phyloP scores from a whole-genome alignment of 2,888 invertebrate genomes.

The Drosophila buzzatii region DNA sequence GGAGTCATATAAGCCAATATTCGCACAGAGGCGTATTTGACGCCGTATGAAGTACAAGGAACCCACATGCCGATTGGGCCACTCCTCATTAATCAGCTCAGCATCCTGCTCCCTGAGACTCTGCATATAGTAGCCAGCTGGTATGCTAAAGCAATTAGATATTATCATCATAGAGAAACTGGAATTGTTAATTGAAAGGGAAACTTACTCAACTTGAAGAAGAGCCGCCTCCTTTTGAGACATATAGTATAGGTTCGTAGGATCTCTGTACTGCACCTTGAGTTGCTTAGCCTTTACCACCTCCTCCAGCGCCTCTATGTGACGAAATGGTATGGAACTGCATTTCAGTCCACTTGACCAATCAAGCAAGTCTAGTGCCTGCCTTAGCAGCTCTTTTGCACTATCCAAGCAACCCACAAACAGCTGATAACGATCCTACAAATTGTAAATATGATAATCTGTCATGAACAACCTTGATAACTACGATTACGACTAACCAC shows the following conservation, averaged over 20 bases:
- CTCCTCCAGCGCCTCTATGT: constrained; percentile 59
- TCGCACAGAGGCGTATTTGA: constrained; percentile 76
- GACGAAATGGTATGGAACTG: constrained; percentile 76
- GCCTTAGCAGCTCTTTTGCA: constrained; percentile 45
- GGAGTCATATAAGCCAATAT: constrained; percentile 76
- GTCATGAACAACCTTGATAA: neutral
- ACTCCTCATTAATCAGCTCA: constrained; percentile 67
- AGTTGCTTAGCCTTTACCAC: constrained; percentile 72
- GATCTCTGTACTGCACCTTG: constrained; percentile 60
- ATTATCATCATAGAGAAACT: neutral
- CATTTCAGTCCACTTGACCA: constrained; percentile 82
- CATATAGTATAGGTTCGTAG: constrained; percentile 71
- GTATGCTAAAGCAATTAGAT: constrained; percentile 56
- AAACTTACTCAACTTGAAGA: constrained; percentile 69
- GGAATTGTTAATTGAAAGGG: no score
- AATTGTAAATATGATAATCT: rapidly evolving
- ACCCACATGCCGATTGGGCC: constrained; percentile 82
- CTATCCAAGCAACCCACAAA: constrained; percentile 77
- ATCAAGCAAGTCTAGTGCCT: constrained; percentile 76
- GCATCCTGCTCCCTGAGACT: constrained; percentile 69
- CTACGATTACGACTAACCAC: constrained; percentile 39
- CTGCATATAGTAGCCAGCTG: constrained; percentile 60
- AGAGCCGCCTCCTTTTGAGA: constrained; percentile 61
- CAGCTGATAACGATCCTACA: constrained; percentile 84
- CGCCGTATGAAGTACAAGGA: constrained; percentile 77